Evolutionary conservation across 2,113 vertebrate genomes (phyloP).

Genomic region (Tursiops truncatus): DNA sequence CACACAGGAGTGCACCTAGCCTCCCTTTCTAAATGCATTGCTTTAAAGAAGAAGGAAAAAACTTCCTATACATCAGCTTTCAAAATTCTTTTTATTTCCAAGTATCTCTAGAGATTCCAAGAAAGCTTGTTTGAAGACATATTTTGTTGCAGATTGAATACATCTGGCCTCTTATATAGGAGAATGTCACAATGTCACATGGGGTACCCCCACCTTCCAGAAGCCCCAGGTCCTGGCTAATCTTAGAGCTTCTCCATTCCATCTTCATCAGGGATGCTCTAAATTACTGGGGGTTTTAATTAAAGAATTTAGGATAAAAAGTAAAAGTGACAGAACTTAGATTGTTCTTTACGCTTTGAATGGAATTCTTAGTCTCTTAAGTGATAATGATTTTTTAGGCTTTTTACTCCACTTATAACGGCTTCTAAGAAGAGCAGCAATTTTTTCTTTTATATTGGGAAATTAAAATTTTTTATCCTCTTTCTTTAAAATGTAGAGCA

Average conservation of each 20-base stretch:
- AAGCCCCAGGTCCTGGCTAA: neutral
- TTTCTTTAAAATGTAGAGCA: neutral
- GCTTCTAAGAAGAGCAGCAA: neutral
- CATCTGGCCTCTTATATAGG: neutral
- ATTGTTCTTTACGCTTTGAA: neutral
- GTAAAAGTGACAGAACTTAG: neutral
- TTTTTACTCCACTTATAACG: neutral
- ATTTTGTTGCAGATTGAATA: neutral
- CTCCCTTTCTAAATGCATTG: neutral
- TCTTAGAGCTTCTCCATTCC: neutral
- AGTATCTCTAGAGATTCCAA: neutral
- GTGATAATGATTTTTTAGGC: neutral
- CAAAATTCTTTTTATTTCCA: conserved; percentile 8
- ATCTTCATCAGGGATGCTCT: neutral
- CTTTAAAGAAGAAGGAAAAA: neutral
- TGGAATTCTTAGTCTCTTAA: neutral
- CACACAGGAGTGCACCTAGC: neutral
- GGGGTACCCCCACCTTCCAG: neutral
- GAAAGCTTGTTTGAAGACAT: neutral
- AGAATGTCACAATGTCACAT: neutral
- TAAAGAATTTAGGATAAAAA: neutral
- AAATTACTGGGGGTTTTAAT: neutral
- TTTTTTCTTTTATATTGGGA: neutral
- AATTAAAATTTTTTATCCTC: neutral
- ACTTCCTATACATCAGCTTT: neutral